Evolutionary conservation across 1,140 invertebrate genomes (phyloP), one percentile per base, ranked within the genome.

Genomic region (Elymnias hypermnestra): DNA sequence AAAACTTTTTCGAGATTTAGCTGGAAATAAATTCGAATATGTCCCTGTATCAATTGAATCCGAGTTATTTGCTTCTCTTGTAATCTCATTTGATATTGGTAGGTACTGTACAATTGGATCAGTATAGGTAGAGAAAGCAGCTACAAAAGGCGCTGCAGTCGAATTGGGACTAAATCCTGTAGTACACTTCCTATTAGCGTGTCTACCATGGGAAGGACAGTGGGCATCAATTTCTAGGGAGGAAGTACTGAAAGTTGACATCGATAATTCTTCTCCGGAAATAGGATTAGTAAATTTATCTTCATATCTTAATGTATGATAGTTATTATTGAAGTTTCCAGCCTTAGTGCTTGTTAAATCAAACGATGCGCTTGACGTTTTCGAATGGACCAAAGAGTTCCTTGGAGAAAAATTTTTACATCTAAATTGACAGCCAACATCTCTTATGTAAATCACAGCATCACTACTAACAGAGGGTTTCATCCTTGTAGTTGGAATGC

Each of bases 391-490:
- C 4, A 57, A n/a, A 13, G 61, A 70, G 19, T 64, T 51, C 45
- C 39, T 58, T 4, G 43, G 49, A n/a, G 58, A 45, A 44, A 36
- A 31, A 13, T 26, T 57, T 57, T 66, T 77, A 37, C 55, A 71
- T 41, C 64, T 57, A 41, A 82, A 82, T 38, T 83, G 79, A 37
- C 79, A 83, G 7, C 75, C 79, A 6, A 82, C 79, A 53, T 83
- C 79, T 55, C 79, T 72, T 5, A 83, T 78, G 33, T 70, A 79
- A 41, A 82, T 49, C 10, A 84, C 53, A 5, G 57, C 63, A 15
- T 77, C 65, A 23, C 43, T 61, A 29, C 60, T 63, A 0, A 4
- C 13, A 25, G n/a, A 53, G 4, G 60, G 44, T 18, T 53, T 55
- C 6, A 18, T 4, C 10, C 28, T 13, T 23, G 22, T 37, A 8